A percentile compares a stretch with the other conserved stretches of the same genome.
phyloP scores from a whole-genome alignment of 2,113 vertebrate genomes.

The Salvelinus namaycush region DNA sequence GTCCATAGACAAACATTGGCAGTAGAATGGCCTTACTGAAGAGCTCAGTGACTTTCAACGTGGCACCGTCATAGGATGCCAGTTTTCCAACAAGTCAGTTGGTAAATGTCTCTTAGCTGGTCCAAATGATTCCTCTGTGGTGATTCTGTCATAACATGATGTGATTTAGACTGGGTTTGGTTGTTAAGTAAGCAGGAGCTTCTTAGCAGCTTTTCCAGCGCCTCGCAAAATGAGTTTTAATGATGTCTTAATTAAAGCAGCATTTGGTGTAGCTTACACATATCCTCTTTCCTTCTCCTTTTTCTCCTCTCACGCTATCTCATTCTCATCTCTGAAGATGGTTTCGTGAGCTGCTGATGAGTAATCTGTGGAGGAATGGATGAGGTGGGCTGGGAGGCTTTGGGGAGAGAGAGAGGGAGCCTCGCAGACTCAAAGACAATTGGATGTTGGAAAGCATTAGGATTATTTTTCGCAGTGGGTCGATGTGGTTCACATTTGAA shows the following conservation, averaged over 20 bases:
- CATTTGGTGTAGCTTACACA: slow-evolving; percentile 17
- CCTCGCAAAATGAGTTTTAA: slow-evolving; percentile 16
- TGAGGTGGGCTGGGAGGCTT: not conserved
- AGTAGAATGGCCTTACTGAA: too few species aligned
- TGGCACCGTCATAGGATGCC: too few species aligned
- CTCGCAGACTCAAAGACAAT: not conserved
- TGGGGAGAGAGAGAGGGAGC: not conserved
- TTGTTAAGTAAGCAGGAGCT: not conserved
- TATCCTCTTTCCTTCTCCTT: not conserved
- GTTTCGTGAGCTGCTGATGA: not conserved
- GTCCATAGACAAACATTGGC: too few species aligned
- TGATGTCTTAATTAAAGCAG: slow-evolving; percentile 43
- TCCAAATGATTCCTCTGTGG: not conserved
- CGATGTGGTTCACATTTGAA: not conserved
- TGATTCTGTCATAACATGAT: slow-evolving; percentile 34
- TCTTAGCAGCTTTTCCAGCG: slow-evolving; percentile 1
- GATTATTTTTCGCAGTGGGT: not conserved
- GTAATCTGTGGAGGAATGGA: not conserved
- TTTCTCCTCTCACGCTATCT: not conserved
- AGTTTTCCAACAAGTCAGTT: too few species aligned
- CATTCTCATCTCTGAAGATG: not conserved
- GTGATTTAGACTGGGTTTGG: slow-evolving; percentile 27
- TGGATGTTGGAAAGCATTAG: not conserved
- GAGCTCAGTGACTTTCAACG: too few species aligned
- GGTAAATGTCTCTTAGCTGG: not conserved